Conservation (phyloP, 2,113 vertebrate species). For the Crotalus viridis region DNA sequence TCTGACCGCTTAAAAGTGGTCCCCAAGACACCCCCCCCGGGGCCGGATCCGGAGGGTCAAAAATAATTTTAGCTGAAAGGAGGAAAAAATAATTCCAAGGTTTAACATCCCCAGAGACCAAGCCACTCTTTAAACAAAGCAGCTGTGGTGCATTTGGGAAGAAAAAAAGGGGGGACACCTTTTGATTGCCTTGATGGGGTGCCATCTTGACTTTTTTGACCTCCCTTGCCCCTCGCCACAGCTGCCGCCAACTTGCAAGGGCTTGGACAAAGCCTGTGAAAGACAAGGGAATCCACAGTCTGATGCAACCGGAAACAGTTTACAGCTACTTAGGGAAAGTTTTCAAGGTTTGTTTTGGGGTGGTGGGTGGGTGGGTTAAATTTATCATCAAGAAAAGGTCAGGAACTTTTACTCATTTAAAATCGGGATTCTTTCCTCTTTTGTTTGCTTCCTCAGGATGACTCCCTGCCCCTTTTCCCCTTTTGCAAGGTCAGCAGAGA, state of each 20-base stretch:
- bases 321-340: background rate
- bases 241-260: background rate
- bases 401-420: background rate
- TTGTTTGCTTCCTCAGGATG: too few relatives aligned
- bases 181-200: background rate
- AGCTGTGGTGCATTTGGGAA: background rate
- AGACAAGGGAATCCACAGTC: background rate
- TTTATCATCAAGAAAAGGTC: background rate
- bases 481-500: background rate
- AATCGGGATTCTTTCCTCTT: background rate
- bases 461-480: background rate
- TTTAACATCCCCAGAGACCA: background rate
- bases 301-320: background rate
- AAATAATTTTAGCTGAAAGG: background rate
- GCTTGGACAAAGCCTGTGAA: background rate
- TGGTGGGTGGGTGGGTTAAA: background rate
- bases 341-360: background rate
- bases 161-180: background rate
- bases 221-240: background rate
- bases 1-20: background rate
- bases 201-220: background rate
- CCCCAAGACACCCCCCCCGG: background rate
- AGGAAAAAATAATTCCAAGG: background rate
- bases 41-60: background rate
- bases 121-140: background rate